Base-by-base conservation (phyloP, 2,888 invertebrate genomes). In the Pyrocoelia pectoralis region DNA sequence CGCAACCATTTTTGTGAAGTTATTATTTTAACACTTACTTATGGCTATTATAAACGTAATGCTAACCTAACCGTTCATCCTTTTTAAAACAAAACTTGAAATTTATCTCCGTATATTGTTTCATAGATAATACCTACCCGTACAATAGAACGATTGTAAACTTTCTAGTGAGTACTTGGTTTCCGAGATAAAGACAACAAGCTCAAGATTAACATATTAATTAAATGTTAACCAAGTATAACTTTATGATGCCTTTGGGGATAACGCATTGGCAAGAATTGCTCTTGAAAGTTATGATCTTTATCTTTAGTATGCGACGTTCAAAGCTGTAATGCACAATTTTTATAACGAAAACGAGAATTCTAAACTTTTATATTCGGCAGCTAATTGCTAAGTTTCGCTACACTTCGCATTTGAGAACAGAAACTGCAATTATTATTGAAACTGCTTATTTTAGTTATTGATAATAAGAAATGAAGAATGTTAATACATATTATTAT, bases 121-220 rank as follows among this genome's bases (percentile, higher is more conserved):
- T 6, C 24, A 24, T 24, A 24, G 24, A 24, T 24, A 24, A 24
- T 24, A 24, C 24, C 4, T 24, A 24, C 24, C 4, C 6, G 6
- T 24, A 24, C 24, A 24, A n/a, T n/a, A n/a, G 4, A 24, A 24
- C 8, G 3, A 24, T 24, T 24, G 3, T 24, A 24, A 24, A 33
- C 33, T 33, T 33, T 33, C 33, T 33, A 4, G 33, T 33, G 49
- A 40, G 49, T 46, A 53, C 54, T 48, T 24, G 40, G 24, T 12
- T 48, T 52, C 6, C 8, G 59, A 60, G 54, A 60, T 54, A 53
- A 54, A 40, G 49, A 14, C 53, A 54, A 54, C 49, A 60, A 19
- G 49, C 38, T 15, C 41, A 49, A 33, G 48, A 60, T 60, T 60
- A 60, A 49, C 60, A 55, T 60, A 60, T 60, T 60, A 60, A 60